Conservation (phyloP, 2,888 invertebrate genomes). For the Cheilosia impressa region DNA sequence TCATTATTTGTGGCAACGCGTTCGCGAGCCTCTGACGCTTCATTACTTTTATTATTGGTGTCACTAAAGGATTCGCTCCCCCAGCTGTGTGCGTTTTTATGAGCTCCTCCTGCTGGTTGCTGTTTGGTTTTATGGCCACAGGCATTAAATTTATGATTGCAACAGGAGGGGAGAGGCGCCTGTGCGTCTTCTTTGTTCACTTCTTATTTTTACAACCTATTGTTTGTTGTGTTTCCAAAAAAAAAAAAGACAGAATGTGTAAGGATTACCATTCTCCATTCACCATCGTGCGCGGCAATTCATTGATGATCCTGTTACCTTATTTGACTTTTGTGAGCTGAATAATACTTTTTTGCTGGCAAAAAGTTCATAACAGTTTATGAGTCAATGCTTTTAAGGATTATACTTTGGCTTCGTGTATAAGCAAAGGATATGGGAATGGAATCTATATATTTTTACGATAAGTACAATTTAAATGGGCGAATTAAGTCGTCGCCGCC, state of each 20-base stretch:
- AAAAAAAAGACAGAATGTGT: slow-evolving; percentile 30
- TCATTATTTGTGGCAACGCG: slow-evolving; percentile 64
- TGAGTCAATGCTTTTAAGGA: slow-evolving; percentile 70
- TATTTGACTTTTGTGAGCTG: slow-evolving; percentile 41
- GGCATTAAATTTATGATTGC: slow-evolving; percentile 70
- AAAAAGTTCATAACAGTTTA: slow-evolving; percentile 69
- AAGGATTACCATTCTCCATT: slow-evolving; percentile 38
- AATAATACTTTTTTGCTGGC: slow-evolving; percentile 19
- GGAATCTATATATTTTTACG: slow-evolving; percentile 64
- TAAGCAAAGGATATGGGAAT: slow-evolving; percentile 43
- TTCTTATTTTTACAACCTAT: slow-evolving; percentile 35
- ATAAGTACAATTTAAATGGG: slow-evolving; percentile 72
- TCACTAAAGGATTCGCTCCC: slow-evolving; percentile 56
- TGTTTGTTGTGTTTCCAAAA: slow-evolving; percentile 7
- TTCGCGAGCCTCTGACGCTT: slow-evolving; percentile 57
- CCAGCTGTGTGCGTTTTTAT: slow-evolving; percentile 14
- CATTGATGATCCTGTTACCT: slow-evolving; percentile 60
- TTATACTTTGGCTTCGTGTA: slow-evolving; percentile 39
- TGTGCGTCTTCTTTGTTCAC: slow-evolving; percentile 22
- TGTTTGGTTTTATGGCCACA: slow-evolving; percentile 59
- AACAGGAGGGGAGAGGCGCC: slow-evolving; percentile 16
- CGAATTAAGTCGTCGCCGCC: slow-evolving; percentile 48
- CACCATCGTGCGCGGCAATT: not conserved
- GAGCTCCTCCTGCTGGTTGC: slow-evolving; percentile 52
- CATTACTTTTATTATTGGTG: slow-evolving; percentile 71